These are phyloP conservation scores for Mesorhabditis spiculigera DNA, from an alignment of 2,888 invertebrate genomes.

Conservation along the genomic window DNA sequence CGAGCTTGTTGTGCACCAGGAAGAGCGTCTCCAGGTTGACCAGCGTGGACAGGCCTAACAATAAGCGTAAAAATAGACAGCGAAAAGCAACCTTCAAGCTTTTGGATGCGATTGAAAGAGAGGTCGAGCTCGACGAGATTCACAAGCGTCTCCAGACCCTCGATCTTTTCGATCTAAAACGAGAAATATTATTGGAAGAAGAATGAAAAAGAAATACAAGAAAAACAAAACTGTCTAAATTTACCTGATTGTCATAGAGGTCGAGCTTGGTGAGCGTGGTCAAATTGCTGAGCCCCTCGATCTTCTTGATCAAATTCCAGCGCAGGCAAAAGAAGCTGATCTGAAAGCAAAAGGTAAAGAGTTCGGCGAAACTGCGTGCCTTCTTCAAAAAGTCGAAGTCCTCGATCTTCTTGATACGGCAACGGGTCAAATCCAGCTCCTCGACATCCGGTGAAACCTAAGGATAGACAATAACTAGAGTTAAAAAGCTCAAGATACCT, in stretches of 20 bases:
- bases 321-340: slow-evolving; percentile 75
- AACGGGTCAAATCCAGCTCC: slow-evolving; percentile 40
- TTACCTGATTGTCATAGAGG: slow-evolving; percentile 91
- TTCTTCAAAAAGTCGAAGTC: slow-evolving; percentile 37
- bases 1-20: slow-evolving; percentile 64
- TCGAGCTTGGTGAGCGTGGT: slow-evolving; percentile 77
- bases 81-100: slow-evolving; percentile 58
- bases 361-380: neutral
- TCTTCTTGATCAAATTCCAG: slow-evolving; percentile 92
- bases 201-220: slow-evolving; percentile 2
- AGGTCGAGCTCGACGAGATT: slow-evolving; percentile 90
- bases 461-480: neutral
- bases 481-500: no score
- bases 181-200: neutral
- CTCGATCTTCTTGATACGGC: slow-evolving; percentile 39
- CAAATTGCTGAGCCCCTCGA: slow-evolving; percentile 80
- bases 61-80: neutral
- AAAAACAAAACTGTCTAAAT: neutral
- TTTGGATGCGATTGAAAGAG: slow-evolving; percentile 79
- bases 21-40: slow-evolving; percentile 60
- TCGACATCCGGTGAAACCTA: slow-evolving; percentile 21
- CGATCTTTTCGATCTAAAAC: slow-evolving; percentile 68
- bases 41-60: slow-evolving; percentile 51
- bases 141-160: slow-evolving; percentile 80
- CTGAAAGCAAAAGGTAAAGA: neutral